Conservation (phyloP, 2,797 vertebrate genomes). For the Rhinatrema bivittatum region DNA sequence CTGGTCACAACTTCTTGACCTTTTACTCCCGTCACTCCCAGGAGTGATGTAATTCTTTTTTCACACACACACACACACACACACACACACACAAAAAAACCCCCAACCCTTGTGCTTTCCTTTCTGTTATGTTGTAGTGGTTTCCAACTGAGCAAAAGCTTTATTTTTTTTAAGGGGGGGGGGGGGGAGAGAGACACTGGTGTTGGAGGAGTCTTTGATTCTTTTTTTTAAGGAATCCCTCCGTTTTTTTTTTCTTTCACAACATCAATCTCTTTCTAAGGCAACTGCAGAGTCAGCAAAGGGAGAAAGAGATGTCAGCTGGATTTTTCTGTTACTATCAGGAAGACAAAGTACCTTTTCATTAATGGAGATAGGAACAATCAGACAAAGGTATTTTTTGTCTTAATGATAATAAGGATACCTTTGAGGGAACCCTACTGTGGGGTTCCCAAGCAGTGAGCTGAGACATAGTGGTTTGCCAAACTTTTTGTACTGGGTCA, state of each 20-base stretch:
- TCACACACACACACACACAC: no score
- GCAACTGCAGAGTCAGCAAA: constrained; percentile 30
- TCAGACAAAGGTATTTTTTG: constrained; percentile 22
- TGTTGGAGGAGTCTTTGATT: constrained; percentile 28
- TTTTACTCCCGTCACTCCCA: constrained; percentile 39
- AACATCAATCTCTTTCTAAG: no score
- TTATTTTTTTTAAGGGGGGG: no score
- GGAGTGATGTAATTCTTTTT: constrained; percentile 23
- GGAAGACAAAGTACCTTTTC: constrained; percentile 12
- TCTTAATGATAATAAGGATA: constrained; percentile 33
- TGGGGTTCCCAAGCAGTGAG: constrained; percentile 5
- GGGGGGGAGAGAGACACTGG: no score
- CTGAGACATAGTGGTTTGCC: background rate
- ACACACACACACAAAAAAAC: constrained; percentile 21
- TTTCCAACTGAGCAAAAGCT: constrained; percentile 36
- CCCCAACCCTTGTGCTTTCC: constrained; percentile 44
- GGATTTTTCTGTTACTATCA: background rate
- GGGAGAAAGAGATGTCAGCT: constrained; percentile 15
- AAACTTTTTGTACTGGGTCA: background rate
- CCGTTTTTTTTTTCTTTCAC: constrained; percentile 21
- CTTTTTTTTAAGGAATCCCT: constrained; percentile 30
- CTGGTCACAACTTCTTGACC: constrained; percentile 79
- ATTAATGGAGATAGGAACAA: constrained; percentile 32
- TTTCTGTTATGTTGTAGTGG: constrained; percentile 29
- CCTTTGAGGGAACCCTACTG: constrained; percentile 23